Base-by-base conservation (phyloP, 2,113 vertebrate species). In the Chaetorhynchus papuensis region DNA sequence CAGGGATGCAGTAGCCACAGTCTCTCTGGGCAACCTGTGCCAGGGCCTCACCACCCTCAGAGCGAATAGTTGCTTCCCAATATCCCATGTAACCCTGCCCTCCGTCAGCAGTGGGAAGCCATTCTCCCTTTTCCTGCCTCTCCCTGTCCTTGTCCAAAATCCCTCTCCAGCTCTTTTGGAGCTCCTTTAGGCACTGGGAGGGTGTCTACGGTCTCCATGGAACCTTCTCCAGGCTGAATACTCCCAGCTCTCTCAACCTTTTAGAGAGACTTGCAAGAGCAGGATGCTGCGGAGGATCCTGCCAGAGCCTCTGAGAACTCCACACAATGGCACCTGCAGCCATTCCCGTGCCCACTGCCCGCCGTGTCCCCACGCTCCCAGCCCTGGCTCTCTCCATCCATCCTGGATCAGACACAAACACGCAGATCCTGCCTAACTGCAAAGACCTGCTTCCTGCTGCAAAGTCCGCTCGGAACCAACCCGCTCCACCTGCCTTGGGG, bases 61-160 rank as follows among this genome's bases (percentile, higher is more conserved):
- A 54, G 26, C 1, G 6, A 61, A 16, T 5, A 31, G 49, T 0
- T 28, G 2, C 22, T 31, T 5, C 24, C 54, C 70, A 35, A 3
- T 11, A 60, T 42, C 18, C 35, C 30, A 54, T 3, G 15, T 23
- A 61, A 18, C 19, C 17, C 27, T 23, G 35, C 3, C 22, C 20
- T 49, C 26, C 33, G 41, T 2, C 71, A 54, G 35, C 71, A 54
- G 35, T 15, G 41, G 10, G 15, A 83, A 54, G 26, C 30, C 54
- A 27, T 31, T 54, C 26, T 6, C 19, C 18, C 8, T 41, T 23
- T n/a, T 69, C 31, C 54, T 42, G 35, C 9, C 41, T 12, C n/a
- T 68, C 28, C n/a, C 6, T 15, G 6, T 20, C 47, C 39, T 60
- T 30, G 24, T 44, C n/a, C 10, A 5, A 45, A 22, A 17, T 41